phyloP scores from a whole-genome alignment of 2,113 vertebrate genomes.

The Paradisaea rubra region DNA sequence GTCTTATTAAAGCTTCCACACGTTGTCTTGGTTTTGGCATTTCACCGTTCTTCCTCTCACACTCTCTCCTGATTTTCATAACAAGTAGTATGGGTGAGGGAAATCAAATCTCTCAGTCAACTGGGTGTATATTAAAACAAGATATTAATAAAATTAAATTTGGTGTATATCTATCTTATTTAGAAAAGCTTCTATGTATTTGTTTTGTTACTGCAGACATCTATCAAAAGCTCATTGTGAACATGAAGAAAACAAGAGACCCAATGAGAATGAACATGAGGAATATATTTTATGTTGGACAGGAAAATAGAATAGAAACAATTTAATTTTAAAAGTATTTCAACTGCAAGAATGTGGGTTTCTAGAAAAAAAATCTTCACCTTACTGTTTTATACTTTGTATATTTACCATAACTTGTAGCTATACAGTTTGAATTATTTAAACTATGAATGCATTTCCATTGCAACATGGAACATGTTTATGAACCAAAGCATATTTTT shows the following conservation, averaged over 20 bases:
- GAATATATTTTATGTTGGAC: neutral
- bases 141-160: neutral
- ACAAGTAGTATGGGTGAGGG: neutral
- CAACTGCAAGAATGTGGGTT: neutral
- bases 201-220: neutral
- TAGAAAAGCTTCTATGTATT: neutral
- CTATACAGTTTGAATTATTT: neutral
- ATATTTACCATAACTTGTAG: neutral
- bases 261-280: neutral
- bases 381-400: neutral
- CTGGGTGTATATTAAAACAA: neutral
- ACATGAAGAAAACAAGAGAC: neutral
- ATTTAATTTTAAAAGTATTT: neutral
- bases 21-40: neutral
- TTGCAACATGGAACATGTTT: neutral
- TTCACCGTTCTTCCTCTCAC: neutral
- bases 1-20: neutral
- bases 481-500: neutral
- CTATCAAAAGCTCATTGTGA: neutral
- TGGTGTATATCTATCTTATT: neutral
- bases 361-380: neutral
- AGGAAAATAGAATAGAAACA: neutral
- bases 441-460: neutral
- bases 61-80: neutral
- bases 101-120: neutral